These are phyloP conservation scores for Dastarcus helophoroides DNA, from an alignment of 2,888 invertebrate genomes.

Conservation along the genomic window DNA sequence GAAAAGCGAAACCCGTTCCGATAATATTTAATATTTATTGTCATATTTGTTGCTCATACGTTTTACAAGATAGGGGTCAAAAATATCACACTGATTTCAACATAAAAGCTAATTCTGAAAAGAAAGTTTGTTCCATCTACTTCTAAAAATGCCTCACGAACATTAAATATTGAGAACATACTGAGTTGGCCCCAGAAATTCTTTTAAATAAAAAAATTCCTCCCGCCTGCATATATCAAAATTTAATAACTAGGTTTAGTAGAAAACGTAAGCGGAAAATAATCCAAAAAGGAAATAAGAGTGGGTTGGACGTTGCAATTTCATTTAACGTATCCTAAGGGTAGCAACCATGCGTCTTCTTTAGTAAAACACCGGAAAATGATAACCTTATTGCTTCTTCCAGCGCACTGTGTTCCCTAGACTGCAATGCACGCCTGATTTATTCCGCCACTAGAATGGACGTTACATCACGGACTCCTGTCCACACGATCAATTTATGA, in stretches of 20 bases:
- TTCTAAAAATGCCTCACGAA: too few relatives aligned
- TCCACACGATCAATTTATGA: constrained; percentile 27
- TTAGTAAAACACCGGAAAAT: constrained; percentile 34
- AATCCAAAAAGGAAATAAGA: constrained; percentile 16
- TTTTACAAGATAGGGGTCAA: too few relatives aligned
- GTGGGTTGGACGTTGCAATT: constrained; percentile 18
- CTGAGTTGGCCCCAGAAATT: too few relatives aligned
- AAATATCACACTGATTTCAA: too few relatives aligned
- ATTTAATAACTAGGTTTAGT: constrained; percentile 17
- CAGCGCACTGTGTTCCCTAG: constrained; percentile 18
- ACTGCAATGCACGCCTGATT: constrained; percentile 27
- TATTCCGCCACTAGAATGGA: constrained; percentile 28
- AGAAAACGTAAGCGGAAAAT: constrained; percentile 14
- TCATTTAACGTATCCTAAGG: constrained; percentile 19
- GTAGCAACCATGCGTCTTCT: constrained; percentile 27
- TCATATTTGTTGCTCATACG: too few relatives aligned
- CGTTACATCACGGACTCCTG: constrained; percentile 25
- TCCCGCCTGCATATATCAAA: too few relatives aligned
- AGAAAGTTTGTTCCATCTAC: too few relatives aligned
- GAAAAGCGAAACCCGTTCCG: too few relatives aligned
- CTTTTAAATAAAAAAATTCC: too few relatives aligned
- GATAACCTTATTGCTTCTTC: constrained; percentile 33
- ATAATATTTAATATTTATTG: too few relatives aligned
- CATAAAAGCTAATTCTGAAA: too few relatives aligned
- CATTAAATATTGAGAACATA: too few relatives aligned